phyloP scores from a whole-genome alignment of 2,113 vertebrate species.

The Plotosus lineatus region DNA sequence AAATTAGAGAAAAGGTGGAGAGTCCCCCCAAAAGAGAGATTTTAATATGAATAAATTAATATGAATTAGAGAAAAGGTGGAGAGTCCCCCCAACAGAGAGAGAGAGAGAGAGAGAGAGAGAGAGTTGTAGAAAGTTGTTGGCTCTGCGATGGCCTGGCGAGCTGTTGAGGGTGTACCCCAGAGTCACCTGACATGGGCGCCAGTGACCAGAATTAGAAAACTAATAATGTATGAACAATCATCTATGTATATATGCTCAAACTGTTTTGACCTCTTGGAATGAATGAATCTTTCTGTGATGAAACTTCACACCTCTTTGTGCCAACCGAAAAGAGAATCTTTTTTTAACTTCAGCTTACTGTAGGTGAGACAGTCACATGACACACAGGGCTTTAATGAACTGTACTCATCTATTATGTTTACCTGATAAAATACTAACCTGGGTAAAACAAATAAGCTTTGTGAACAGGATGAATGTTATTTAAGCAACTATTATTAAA shows the following conservation, averaged over 20 bases:
- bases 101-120: too few relatives aligned
- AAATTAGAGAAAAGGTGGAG: too few relatives aligned
- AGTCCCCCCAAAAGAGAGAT: too few relatives aligned
- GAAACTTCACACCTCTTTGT: conserved; percentile 81
- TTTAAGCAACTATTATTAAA: conserved; percentile 8
- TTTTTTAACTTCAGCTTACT: not conserved
- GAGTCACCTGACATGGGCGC: too few relatives aligned
- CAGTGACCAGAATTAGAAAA: too few relatives aligned
- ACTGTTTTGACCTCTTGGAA: conserved; percentile 84
- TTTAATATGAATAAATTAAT: too few relatives aligned
- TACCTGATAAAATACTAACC: not conserved
- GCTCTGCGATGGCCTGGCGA: too few relatives aligned
- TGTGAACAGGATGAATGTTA: not conserved
- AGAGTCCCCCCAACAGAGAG: too few relatives aligned
- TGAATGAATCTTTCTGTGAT: conserved; percentile 82
- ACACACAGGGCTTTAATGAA: not conserved
- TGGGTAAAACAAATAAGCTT: not conserved
- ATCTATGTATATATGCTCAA: not conserved
- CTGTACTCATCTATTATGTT: not conserved
- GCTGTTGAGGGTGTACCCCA: too few relatives aligned
- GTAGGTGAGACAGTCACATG: not conserved
- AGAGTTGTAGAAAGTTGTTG: too few relatives aligned
- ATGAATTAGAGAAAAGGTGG: too few relatives aligned
- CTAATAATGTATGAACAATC: too few relatives aligned
- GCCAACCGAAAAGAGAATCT: conserved; percentile 72